Base-by-base conservation (phyloP, 2,888 invertebrate genomes). In the Hirudinaria manillensis region DNA sequence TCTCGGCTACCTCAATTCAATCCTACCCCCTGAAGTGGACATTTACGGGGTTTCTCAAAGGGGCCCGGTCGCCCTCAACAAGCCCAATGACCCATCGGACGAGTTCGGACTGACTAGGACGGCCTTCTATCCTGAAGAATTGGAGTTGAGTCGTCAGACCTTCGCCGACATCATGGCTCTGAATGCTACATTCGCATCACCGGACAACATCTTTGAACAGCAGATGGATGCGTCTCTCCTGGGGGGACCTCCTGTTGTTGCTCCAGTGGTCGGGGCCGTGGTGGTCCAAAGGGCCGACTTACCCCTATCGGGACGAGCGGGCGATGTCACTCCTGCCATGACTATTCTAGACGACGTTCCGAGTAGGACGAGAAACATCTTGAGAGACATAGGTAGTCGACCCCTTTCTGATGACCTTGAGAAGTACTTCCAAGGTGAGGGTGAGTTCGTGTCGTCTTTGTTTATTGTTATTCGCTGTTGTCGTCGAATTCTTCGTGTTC, bases 341-440 rank as follows among this genome's bases (percentile, higher is more conserved):
- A 88, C 88, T 27, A 83, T 89, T 68, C 84, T 89, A 76, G 88
- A 87, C 67, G 89, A 89, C 82, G 88, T 89, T 84, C 88, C 88
- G 56, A 87, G 87, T 65, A 83, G 87, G 74, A 88, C 88, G 36
- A 82, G 89, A 77, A 87, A 87, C 76, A 82, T 83, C 53, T 81
- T 85, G 67, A 82, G 83, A 53, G 82, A 80, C 61, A 80, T 80
- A 29, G 80, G 80, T 29, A 80, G 79, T 61, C 74, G 80, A 55
- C 80, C 80, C 4, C 76, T 80, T 53, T 80, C 79, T 1, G 80
- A 80, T 68, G 79, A 80, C 72, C 76, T 80, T 74, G 79, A 79
- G 67, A 79, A 80, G 75, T 80, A 80, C 75, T 78, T 78, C 70
- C 76, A 76, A 38, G 77, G 76, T 55, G 74, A 78, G 76, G 79